phyloP scores from a whole-genome alignment of 2,797 vertebrate genomes.

The Lateolabrax maculatus region DNA sequence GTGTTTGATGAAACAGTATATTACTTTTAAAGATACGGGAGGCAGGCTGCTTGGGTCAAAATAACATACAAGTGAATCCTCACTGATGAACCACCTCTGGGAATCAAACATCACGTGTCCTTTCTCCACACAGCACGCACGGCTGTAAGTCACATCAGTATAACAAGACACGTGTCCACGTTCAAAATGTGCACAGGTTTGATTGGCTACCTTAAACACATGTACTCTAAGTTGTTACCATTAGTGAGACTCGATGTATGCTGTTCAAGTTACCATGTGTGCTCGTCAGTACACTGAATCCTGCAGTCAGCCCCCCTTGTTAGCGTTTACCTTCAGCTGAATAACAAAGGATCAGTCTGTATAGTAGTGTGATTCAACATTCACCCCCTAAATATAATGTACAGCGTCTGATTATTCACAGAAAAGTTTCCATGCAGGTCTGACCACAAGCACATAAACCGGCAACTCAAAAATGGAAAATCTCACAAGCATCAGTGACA shows the following conservation, averaged over 20 bases:
- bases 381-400: conserved; percentile 7
- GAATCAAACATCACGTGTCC: conserved; percentile 37
- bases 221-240: conserved; percentile 8
- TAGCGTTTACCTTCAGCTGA: conserved; percentile 9
- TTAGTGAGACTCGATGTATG: not conserved
- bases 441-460: conserved; percentile 31
- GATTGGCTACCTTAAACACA: conserved; percentile 26
- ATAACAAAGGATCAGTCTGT: not conserved
- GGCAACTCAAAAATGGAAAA: conserved; percentile 10
- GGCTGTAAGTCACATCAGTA: conserved; percentile 31
- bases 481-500: conserved; percentile 36
- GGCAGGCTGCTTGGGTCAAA: conserved; percentile 49
- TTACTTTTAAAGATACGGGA: conserved; percentile 57
- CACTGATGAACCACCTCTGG: conserved; percentile 25
- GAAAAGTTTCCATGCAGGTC: conserved; percentile 40
- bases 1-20: conserved; percentile 59
- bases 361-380: conserved; percentile 1
- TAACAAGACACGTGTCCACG: conserved; percentile 1
- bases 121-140: conserved; percentile 2
- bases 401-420: conserved; percentile 46
- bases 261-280: conserved; percentile 7
- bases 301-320: not conserved
- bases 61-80: conserved; percentile 56
- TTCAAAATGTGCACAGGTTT: conserved; percentile 27
- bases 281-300: not conserved